A percentile compares a stretch with the other conserved stretches of the same genome.
Conservation (phyloP, 2,888 invertebrate species). For the Pterobdella sp. region DNA sequence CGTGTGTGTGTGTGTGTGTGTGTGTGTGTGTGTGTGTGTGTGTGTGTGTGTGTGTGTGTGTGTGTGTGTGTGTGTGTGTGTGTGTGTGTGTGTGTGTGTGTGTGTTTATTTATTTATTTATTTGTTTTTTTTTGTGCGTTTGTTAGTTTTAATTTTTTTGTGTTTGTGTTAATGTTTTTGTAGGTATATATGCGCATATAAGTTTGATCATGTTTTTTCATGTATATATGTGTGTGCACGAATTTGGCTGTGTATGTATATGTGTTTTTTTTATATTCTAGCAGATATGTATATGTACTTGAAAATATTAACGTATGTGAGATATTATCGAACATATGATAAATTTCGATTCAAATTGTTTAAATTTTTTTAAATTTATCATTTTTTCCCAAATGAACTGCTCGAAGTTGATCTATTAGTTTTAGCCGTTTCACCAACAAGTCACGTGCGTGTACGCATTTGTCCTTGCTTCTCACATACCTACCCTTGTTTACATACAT, state of each 20-base stretch:
- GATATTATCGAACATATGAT: background rate
- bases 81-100: constrained; percentile 10
- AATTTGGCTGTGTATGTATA: background rate
- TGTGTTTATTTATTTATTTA: background rate
- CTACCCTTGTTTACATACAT: too few species aligned
- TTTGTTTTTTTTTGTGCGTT: background rate
- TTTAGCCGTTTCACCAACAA: too few species aligned
- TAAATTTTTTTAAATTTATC: too few species aligned
- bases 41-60: constrained; percentile 25
- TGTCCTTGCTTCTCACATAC: too few species aligned
- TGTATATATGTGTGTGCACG: background rate
- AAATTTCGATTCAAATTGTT: background rate
- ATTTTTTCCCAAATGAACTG: too few species aligned
- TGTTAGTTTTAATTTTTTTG: background rate
- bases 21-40: constrained; percentile 26
- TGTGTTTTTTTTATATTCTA: background rate
- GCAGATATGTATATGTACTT: too few species aligned
- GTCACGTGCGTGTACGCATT: too few species aligned
- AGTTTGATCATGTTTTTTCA: background rate
- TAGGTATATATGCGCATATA: background rate
- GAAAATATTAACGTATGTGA: too few species aligned
- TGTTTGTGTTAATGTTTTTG: background rate
- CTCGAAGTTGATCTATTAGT: too few species aligned
- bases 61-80: constrained; percentile 21
- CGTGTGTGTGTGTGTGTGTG: constrained; percentile 16